Percentiles rank a stretch among this genome's conserved stretches.
These are phyloP conservation scores for Pseudorhiza aurosa DNA, from an alignment of 30 jellyfish, hydroid and myxozoan genomes.

Conservation along the genomic window DNA sequence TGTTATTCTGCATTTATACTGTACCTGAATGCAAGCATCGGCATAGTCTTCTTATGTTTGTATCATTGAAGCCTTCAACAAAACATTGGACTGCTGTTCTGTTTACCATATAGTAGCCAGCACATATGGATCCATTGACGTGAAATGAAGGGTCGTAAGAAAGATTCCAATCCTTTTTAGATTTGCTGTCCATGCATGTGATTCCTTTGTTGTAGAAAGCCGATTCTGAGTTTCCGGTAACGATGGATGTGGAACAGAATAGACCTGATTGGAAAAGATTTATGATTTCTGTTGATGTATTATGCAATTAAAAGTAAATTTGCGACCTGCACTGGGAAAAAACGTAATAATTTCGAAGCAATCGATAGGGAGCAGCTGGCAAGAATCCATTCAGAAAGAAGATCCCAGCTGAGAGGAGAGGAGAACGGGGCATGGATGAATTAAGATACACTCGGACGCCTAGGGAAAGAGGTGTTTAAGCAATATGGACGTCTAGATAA, in stretches of 20 bases:
- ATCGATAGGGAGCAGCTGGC: too few relatives aligned
- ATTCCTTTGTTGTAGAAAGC: slow-evolving; percentile 1
- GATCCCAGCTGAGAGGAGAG: too few relatives aligned
- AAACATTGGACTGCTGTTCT: slow-evolving; percentile 16
- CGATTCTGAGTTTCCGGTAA: slow-evolving; percentile 19
- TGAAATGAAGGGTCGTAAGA: slow-evolving; percentile 35
- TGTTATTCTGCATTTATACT: too few relatives aligned
- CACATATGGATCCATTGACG: slow-evolving; percentile 17
- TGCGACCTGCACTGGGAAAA: too few relatives aligned
- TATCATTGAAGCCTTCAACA: slow-evolving; percentile 17
- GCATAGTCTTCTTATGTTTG: slow-evolving; percentile 34
- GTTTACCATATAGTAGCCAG: slow-evolving; percentile 22
- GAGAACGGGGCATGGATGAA: too few relatives aligned
- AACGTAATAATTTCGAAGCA: too few relatives aligned
- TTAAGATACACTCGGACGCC: too few relatives aligned
- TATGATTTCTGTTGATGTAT: too few relatives aligned
- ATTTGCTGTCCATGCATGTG: slow-evolving; percentile 10
- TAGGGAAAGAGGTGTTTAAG: too few relatives aligned
- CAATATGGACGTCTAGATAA: too few relatives aligned
- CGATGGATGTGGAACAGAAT: slow-evolving; percentile 4
- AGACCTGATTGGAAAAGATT: slow-evolving; percentile 2
- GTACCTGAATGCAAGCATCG: slow-evolving; percentile 40
- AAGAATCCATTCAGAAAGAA: too few relatives aligned
- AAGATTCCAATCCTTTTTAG: slow-evolving; percentile 9
- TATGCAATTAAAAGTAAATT: too few relatives aligned